Evolutionary conservation across 2,888 invertebrate species (phyloP).

Genomic region (Noctua comes): DNA sequence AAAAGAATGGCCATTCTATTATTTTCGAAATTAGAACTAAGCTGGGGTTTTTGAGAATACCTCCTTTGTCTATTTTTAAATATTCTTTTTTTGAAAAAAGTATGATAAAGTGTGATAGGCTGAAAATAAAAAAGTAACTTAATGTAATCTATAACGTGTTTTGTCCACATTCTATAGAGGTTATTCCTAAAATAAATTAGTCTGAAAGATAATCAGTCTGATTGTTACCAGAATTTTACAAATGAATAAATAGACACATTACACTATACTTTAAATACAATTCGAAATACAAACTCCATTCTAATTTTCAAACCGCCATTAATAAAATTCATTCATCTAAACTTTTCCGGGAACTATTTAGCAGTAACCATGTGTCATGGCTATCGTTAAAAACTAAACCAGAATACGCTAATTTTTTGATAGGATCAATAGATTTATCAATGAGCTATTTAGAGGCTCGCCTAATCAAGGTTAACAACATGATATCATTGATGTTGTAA

Average conservation of each 20-base stretch:
- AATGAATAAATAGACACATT: neutral
- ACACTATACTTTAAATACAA: neutral
- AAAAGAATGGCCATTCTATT: neutral
- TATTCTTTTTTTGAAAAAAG: neutral
- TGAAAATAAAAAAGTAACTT: neutral
- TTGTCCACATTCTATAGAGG: neutral
- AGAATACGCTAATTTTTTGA: conserved; percentile 32
- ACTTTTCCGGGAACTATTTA: neutral
- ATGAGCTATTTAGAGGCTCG: conserved; percentile 26
- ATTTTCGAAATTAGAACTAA: neutral
- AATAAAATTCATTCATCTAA: conserved; percentile 13
- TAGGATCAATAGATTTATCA: conserved; percentile 17
- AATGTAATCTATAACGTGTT: neutral
- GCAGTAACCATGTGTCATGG: neutral
- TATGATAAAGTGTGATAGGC: neutral
- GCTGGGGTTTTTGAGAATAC: neutral
- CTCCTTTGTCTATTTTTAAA: neutral
- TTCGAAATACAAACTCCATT: neutral
- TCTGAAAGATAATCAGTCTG: neutral
- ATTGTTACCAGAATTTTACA: neutral
- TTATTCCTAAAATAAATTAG: neutral
- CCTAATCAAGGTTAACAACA: conserved; percentile 37
- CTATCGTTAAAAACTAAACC: conserved; percentile 7
- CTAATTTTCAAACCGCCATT: neutral
- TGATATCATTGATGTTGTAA: conserved; percentile 9